Evolutionary conservation across 2,888 invertebrate genomes (phyloP).

Genomic region (Seira musarum): DNA sequence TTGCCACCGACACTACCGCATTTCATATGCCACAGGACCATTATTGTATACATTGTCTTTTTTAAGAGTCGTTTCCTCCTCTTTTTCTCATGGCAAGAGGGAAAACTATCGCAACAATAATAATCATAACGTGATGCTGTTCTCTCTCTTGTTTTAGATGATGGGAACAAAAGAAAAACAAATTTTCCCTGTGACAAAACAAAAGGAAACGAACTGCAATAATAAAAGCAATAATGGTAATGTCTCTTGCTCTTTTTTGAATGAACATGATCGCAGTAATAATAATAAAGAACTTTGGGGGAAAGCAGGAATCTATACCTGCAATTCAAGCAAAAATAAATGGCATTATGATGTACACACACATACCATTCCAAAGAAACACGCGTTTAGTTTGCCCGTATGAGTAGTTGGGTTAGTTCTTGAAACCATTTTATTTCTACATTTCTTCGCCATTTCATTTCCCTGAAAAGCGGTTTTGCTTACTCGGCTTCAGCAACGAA

Average conservation of each 20-base stretch:
- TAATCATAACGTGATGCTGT: slow-evolving; percentile 1
- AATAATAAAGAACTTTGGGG: background rate
- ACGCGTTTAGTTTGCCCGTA: too few species aligned
- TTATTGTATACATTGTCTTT: background rate
- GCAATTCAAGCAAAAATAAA: slow-evolving; percentile 3
- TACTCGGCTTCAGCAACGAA: background rate
- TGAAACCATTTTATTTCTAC: background rate
- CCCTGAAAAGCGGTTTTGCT: background rate
- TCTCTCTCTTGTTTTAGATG: background rate
- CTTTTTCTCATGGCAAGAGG: background rate
- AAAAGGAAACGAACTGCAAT: slow-evolving; percentile 3
- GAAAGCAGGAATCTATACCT: background rate
- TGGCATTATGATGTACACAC: background rate
- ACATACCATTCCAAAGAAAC: background rate
- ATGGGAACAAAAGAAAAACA: slow-evolving; percentile 1
- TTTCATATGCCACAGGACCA: background rate
- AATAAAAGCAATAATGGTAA: slow-evolving; percentile 18
- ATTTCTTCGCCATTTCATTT: background rate
- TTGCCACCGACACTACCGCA: slow-evolving; percentile 7
- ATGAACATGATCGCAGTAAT: background rate
- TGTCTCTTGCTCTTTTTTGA: background rate
- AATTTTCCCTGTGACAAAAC: slow-evolving; percentile 4
- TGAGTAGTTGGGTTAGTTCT: too few species aligned
- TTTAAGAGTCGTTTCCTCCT: background rate
- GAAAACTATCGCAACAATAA: slow-evolving; percentile 4